Evolutionary conservation across 92 coral and sea anemone species (phyloP).

Genomic region (Actinernus sp.): DNA sequence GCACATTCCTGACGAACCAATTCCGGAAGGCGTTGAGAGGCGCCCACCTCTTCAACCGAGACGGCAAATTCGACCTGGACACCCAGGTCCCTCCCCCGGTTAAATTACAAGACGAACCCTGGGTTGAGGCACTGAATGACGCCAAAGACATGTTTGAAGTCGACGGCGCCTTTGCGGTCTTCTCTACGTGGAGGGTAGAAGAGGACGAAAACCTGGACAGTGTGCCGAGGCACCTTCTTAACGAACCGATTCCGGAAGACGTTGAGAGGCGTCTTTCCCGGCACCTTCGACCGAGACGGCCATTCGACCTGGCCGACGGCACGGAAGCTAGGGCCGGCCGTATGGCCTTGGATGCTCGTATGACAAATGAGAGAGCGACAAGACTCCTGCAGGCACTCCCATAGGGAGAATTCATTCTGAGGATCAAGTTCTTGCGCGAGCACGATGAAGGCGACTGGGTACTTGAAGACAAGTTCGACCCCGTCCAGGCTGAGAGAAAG

Average conservation of each 20-base stretch:
- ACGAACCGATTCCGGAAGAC: too few species aligned
- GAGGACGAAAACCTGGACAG: not conserved
- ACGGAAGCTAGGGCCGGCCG: not conserved
- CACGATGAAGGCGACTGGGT: not conserved
- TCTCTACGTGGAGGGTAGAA: too few species aligned
- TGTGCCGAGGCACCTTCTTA: not conserved
- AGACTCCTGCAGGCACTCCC: not conserved
- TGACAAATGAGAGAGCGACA: too few species aligned
- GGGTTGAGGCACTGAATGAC: not conserved
- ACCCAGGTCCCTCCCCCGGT: not conserved
- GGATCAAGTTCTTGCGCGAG: conserved; percentile 1
- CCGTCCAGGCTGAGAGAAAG: not conserved
- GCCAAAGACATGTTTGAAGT: conserved; percentile 1
- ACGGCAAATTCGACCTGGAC: not conserved
- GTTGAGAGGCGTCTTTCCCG: too few species aligned
- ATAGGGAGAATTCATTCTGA: not conserved
- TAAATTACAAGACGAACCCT: not conserved
- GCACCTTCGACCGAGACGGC: too few species aligned
- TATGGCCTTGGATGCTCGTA: not conserved
- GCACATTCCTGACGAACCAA: not conserved
- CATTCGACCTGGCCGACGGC: not conserved
- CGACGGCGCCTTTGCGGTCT: conserved; percentile 10
- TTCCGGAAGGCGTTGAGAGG: not conserved
- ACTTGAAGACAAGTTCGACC: conserved; percentile 5
- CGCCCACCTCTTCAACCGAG: not conserved